These are phyloP conservation scores for Sylvilagus floridanus DNA, from an alignment of 2,797 vertebrate species.

Conservation along the genomic window DNA sequence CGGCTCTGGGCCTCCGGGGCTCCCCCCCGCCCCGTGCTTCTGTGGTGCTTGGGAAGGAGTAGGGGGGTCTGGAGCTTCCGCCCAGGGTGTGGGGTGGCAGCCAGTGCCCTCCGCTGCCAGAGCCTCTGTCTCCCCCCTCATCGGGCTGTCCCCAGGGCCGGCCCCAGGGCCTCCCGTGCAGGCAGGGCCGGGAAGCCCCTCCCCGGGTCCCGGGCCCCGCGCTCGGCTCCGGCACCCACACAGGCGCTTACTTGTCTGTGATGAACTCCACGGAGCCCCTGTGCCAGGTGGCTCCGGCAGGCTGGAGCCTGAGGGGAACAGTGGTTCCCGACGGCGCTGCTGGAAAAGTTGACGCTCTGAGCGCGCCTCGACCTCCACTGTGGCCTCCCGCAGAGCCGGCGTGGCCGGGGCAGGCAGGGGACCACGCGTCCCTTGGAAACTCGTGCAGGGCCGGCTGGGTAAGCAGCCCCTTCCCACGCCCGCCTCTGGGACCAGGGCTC, in stretches of 20 bases:
- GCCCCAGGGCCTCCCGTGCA: neutral
- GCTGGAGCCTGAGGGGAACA: slow-evolving; percentile 46
- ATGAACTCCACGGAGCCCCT: neutral
- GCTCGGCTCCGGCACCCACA: neutral
- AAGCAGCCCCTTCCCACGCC: neutral
- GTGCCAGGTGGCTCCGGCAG: slow-evolving; percentile 38
- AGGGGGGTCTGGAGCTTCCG: neutral
- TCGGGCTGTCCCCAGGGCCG: rapidly evolving
- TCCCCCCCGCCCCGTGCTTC: neutral
- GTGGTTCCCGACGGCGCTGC: slow-evolving; percentile 55
- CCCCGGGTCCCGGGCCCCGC: rapidly evolving
- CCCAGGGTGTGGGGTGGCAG: neutral
- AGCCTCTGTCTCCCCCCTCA: neutral
- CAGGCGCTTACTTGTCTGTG: neutral
- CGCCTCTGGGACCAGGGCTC: too few species aligned
- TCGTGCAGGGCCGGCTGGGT: neutral
- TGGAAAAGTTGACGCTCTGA: neutral
- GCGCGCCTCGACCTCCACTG: slow-evolving; percentile 12
- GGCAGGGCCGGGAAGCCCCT: neutral
- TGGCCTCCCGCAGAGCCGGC: neutral
- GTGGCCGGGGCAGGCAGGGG: neutral
- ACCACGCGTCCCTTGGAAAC: neutral
- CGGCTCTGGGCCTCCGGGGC: neutral
- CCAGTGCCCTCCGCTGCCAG: neutral
- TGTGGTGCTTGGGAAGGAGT: rapidly evolving